Conservation (phyloP, 2,113 vertebrate genomes). For the Panthera uncia region DNA sequence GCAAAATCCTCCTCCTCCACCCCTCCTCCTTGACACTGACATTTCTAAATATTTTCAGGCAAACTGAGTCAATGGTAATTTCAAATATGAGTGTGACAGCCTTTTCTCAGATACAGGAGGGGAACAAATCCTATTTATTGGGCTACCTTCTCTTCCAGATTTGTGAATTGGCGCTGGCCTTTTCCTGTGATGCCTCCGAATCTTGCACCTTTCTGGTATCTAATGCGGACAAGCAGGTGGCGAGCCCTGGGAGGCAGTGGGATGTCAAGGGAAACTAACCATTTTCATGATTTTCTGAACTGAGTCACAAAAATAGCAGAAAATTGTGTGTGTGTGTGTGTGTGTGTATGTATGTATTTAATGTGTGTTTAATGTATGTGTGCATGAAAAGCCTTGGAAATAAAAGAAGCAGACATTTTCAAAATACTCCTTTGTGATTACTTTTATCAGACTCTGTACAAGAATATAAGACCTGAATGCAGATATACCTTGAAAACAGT, state of each 20-base stretch:
- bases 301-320: not conserved
- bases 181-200: not conserved
- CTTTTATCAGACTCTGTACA: not conserved
- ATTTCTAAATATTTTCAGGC: not conserved
- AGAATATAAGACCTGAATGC: constrained; percentile 17
- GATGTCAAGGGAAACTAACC: not conserved
- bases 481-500: not conserved
- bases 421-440: not conserved
- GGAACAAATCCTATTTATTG: not conserved
- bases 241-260: fast-evolving
- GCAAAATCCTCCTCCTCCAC: not conserved
- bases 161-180: not conserved
- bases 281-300: not conserved
- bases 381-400: not conserved
- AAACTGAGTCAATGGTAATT: not conserved
- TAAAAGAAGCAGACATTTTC: not conserved
- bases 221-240: not conserved
- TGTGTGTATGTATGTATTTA: too few relatives aligned
- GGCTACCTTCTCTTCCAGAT: not conserved
- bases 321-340: not conserved
- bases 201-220: not conserved
- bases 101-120: not conserved
- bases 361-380: not conserved
- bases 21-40: not conserved
- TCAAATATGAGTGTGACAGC: not conserved